Base-by-base conservation (phyloP, 2,113 vertebrate genomes). In the Thermophis baileyi region DNA sequence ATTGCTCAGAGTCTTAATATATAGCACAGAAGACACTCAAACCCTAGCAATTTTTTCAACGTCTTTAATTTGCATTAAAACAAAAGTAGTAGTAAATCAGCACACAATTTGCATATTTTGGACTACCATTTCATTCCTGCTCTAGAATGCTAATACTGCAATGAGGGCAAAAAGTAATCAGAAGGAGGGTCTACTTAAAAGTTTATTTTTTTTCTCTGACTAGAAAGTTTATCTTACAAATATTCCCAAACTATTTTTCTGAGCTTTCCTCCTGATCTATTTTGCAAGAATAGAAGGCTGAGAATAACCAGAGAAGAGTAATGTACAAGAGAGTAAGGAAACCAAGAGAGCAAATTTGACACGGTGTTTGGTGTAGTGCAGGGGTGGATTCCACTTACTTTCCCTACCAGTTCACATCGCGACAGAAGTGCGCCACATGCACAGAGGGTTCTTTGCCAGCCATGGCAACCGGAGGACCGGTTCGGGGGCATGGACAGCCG, bases 31-130 rank as follows among this genome's bases (percentile, higher is more conserved):
- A 69, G 44, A 46, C 0, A 6, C 69, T 74, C 63, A 85, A 85
- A 89, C 89, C 50, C 63, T 49, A 89, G 92, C 51, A 89, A 27
- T 81, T 35, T 40, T 20, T 54, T 89, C 89, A 85, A 46, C 7
- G 25, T 85, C 89, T 89, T 85, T 85, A 57, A 89, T 30, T 57
- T 85, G 51, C 88, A 92, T 85, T 92, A 89, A 81, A 24, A 30
- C 40, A 18, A 85, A 81, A 92, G 20, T 47, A 55, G 25, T n/a
- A 57, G 40, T 89, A 92, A 92, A 92, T 89, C 87, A 85, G 63
- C 87, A 85, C 22, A 46, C 81, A 5, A 85, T 92, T 89, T 92
- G 63, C 40, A 55, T 55, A 55, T 89, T 85, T 47, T 49, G 25
- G 69, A 92, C 87, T 89, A 88, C 60, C 30, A 35, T 69, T 92